Evolutionary conservation across 2,888 invertebrate genomes (phyloP), one percentile per base, ranked within the genome.

Genomic region (Cryptus armator): DNA sequence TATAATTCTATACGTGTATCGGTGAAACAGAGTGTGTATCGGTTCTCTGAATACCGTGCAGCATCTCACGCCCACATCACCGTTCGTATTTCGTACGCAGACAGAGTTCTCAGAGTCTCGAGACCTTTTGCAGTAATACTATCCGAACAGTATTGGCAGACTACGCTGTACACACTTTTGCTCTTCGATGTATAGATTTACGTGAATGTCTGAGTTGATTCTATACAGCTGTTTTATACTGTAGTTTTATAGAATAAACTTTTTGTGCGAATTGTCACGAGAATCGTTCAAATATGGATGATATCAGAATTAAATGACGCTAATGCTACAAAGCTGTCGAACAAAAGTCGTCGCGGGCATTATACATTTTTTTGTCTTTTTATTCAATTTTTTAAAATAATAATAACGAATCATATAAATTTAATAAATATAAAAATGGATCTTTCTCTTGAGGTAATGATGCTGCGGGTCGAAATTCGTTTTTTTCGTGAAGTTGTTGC

Each of bases 21-120:
- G 16, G 66, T 44, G 37, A 24, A 53, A 37, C 37, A 37, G 37
- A 59, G 44, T 9, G 37, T 77, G 62, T 71, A 77, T 84, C 76
- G 84, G 10, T 81, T 79, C 71, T 72, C 76, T 71, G 67, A 76
- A 72, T 80, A 53, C 66, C 32, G 32, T 51, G 59, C 62, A 80
- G 76, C 80, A 84, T 72, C 80, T 76, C 80, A 76, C 84, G 80
- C 80, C 80, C 76, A 84, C 80, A 67, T 80, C 59, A 16, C 51
- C 46, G 48, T 70, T 62, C 48, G 70, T 64, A 79, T 71, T 78
- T 56, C 16, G 44, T 16, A 51, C 44, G 68, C 48, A 43, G 62
- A 79, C 37, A 51, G 51, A 82, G 44, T 64, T 79, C 59, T 53
- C 43, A 19, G 48, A 75, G 24, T 10, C 51, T 19, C 14, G 51